These are phyloP conservation scores for Cylindroiulus punctatus DNA, from an alignment of 2,888 invertebrate species.

Conservation along the genomic window DNA sequence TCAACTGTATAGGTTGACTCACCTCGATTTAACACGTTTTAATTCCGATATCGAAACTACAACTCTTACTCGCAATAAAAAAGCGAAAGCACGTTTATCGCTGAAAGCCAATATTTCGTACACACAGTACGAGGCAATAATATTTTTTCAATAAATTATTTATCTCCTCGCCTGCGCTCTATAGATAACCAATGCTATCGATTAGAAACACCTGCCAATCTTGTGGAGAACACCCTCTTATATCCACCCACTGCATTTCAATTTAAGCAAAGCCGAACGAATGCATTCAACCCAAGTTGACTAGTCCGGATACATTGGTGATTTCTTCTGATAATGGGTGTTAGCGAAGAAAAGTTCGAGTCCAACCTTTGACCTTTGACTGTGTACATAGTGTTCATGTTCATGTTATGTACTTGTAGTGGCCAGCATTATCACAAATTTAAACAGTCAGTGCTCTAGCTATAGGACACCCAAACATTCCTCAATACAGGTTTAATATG, in stretches of 20 bases:
- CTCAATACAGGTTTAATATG: too few species aligned
- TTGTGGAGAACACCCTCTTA: neutral
- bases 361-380: too few species aligned
- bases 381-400: too few species aligned
- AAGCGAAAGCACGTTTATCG: neutral
- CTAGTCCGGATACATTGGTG: too few species aligned
- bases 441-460: too few species aligned
- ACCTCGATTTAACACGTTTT: neutral
- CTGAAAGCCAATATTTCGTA: neutral
- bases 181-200: slow-evolving; percentile 7
- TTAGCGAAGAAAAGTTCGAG: too few species aligned
- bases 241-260: neutral
- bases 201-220: slow-evolving; percentile 32
- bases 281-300: too few species aligned
- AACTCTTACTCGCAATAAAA: neutral
- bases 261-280: neutral
- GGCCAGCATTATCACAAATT: too few species aligned
- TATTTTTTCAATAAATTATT: slow-evolving; percentile 7
- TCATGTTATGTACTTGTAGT: too few species aligned
- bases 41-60: neutral
- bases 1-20: neutral
- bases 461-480: too few species aligned
- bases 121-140: neutral
- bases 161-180: slow-evolving; percentile 21
- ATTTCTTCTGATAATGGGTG: too few species aligned